Percentiles rank a stretch among this genome's conserved stretches.
These are phyloP conservation scores for Endotricha flammealis DNA, from an alignment of 2,888 invertebrate species.

Conservation along the genomic window DNA sequence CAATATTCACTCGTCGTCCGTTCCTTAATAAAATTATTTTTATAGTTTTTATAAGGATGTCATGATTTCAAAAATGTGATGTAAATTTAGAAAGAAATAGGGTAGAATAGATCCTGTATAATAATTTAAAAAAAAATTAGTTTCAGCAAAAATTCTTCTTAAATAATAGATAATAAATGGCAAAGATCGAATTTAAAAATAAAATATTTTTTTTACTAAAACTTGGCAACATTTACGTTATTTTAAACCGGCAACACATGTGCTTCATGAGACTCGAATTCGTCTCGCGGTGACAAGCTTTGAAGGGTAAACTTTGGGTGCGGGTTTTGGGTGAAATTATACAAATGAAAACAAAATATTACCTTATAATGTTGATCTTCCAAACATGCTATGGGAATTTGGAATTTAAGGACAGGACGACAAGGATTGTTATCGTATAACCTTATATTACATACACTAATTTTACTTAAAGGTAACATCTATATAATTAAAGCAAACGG, in stretches of 20 bases:
- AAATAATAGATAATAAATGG: no score
- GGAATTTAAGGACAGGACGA: constrained; percentile 40
- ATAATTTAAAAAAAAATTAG: no score
- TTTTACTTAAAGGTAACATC: constrained; percentile 40
- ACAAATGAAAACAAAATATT: constrained; percentile 54
- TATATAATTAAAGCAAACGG: constrained; percentile 41
- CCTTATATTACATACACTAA: constrained; percentile 31
- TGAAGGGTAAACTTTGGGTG: constrained; percentile 17
- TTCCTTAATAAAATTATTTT: constrained; percentile 3
- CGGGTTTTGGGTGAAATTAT: constrained; percentile 29
- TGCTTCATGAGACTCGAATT: neutral
- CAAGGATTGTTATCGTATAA: constrained; percentile 36
- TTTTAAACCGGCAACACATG: constrained; percentile 9
- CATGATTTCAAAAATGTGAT: no score
- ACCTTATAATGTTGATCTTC: constrained; percentile 66
- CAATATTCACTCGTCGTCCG: constrained; percentile 7
- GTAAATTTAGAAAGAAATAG: no score
- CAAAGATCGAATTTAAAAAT: no score
- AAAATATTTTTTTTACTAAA: no score
- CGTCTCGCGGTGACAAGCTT: constrained; percentile 8
- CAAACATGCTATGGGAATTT: constrained; percentile 62
- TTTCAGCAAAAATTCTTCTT: no score
- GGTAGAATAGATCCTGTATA: no score
- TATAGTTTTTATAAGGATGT: no score
- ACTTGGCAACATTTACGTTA: no score